Conservation (phyloP, 2,888 invertebrate genomes). For the Zygothrica quintamaculata region DNA sequence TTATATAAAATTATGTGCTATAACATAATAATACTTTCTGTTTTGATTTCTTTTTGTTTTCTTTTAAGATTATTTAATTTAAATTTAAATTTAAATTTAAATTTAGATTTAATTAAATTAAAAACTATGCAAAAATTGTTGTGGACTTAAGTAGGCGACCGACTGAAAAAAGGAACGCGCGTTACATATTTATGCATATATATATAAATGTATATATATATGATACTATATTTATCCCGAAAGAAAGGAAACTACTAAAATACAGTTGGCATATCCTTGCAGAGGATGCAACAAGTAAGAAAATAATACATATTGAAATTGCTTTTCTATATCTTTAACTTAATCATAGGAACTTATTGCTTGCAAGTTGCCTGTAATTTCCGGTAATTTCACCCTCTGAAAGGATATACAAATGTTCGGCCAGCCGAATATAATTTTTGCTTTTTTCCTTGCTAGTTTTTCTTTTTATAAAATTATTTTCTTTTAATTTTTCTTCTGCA, state of each 20-base stretch:
- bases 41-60: conserved; percentile 45
- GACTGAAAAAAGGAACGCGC: conserved; percentile 50
- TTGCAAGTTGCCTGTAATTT: no score
- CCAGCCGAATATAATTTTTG: not conserved
- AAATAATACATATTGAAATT: no score
- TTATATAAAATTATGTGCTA: conserved; percentile 63
- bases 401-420: not conserved
- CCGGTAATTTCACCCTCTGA: not conserved
- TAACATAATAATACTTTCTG: conserved; percentile 75
- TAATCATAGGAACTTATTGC: no score
- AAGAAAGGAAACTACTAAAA: conserved; percentile 21
- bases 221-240: conserved; percentile 11
- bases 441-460: not conserved
- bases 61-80: conserved; percentile 8
- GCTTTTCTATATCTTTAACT: no score
- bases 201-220: conserved; percentile 14
- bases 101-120: conserved; percentile 3
- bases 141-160: conserved; percentile 50
- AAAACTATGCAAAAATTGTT: conserved; percentile 45
- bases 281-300: no score
- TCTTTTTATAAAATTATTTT: conserved; percentile 4
- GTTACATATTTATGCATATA: conserved; percentile 25
- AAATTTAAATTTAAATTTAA: conserved; percentile 9
- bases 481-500: not conserved
- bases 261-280: conserved; percentile 1